Percentiles rank a stretch among this genome's conserved stretches.
Conservation (phyloP, 2,113 vertebrate species). For the Erythrocebus patas region DNA sequence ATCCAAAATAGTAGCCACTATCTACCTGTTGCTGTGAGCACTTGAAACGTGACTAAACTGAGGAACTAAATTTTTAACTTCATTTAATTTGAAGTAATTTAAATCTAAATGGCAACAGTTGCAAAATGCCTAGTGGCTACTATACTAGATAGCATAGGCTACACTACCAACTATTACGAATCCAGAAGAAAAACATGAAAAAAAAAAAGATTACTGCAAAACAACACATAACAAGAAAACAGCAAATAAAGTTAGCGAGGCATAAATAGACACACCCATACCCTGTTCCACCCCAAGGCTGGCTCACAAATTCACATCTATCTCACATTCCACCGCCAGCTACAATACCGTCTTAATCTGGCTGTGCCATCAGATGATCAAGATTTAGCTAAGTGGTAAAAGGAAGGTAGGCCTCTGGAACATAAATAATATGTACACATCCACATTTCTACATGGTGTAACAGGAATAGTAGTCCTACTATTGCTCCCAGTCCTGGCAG, state of each 20-base stretch:
- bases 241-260: background rate
- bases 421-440: background rate
- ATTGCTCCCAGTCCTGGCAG: background rate
- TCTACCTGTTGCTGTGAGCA: background rate
- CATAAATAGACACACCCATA: background rate
- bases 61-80: background rate
- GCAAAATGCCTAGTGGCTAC: background rate
- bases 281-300: too few relatives aligned
- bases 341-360: background rate
- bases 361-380: background rate
- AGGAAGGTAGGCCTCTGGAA: background rate
- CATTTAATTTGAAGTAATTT: background rate
- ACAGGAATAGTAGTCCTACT: background rate
- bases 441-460: too few relatives aligned
- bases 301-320: background rate
- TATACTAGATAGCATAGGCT: background rate
- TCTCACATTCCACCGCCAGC: background rate
- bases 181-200: background rate
- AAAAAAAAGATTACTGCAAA: background rate
- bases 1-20: background rate
- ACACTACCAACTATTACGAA: background rate
- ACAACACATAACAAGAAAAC: background rate
- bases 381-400: background rate
- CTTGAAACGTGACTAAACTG: conserved; percentile 6
- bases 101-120: background rate